A percentile compares a stretch with the other conserved stretches of the same genome.
Conservation (phyloP, 2,113 vertebrate species). For the Acanthisitta chloris region DNA sequence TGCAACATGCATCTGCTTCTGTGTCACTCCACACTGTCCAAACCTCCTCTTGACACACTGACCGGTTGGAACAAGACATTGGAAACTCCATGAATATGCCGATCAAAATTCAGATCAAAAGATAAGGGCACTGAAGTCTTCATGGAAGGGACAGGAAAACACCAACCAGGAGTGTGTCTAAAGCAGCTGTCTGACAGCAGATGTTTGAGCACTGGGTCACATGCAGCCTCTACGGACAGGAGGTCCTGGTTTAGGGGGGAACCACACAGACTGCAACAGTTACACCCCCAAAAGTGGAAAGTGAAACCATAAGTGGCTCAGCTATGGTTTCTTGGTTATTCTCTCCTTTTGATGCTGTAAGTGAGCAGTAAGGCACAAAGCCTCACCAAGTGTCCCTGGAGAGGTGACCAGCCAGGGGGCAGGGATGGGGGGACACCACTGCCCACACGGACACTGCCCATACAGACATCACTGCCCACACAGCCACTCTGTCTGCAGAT, state of each 20-base stretch:
- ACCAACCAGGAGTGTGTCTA: not conserved
- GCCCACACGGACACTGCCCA: fast-evolving
- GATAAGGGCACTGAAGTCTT: not conserved
- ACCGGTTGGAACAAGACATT: not conserved
- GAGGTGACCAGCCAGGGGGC: fast-evolving
- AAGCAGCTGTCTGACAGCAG: not conserved
- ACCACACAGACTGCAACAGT: not conserved
- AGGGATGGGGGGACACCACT: not conserved
- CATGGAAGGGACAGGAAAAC: not conserved
- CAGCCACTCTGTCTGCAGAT: not conserved
- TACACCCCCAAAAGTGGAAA: not conserved
- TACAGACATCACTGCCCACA: not conserved
- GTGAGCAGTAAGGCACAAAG: not conserved
- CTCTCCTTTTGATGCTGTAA: not conserved
- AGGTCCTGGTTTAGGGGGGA: not conserved
- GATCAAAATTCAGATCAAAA: not conserved
- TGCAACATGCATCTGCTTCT: not conserved
- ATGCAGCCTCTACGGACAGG: not conserved
- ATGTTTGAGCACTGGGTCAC: not conserved
- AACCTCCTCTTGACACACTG: not conserved
- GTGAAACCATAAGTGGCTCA: conserved; percentile 10
- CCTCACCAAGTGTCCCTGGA: not conserved
- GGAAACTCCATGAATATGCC: not conserved
- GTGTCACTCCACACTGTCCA: not conserved
- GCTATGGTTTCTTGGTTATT: not conserved